These are phyloP conservation scores for Pasiphila rectangulata DNA, from an alignment of 2,888 invertebrate species.

Conservation along the genomic window DNA sequence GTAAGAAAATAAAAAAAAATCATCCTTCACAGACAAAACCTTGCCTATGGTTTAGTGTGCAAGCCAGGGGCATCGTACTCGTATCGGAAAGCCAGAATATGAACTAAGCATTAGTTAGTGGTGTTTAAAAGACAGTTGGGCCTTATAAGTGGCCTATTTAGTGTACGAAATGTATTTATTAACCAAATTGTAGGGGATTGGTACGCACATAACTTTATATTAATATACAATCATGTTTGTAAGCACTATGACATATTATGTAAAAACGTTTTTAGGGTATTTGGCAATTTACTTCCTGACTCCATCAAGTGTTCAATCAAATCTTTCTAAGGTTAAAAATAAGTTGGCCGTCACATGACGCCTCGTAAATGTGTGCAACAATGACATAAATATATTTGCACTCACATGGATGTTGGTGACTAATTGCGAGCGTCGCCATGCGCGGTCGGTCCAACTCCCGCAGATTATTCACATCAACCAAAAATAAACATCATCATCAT, in stretches of 20 bases:
- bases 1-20: too few species aligned
- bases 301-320: background rate
- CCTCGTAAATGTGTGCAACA: too few species aligned
- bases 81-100: background rate
- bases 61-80: too few species aligned
- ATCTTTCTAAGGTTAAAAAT: background rate
- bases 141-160: slow-evolving; percentile 28
- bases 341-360: too few species aligned
- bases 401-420: too few species aligned
- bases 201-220: slow-evolving; percentile 35
- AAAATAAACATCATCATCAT: too few species aligned
- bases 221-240: slow-evolving; percentile 30
- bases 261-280: slow-evolving; percentile 11
- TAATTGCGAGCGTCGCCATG: too few species aligned
- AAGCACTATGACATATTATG: slow-evolving; percentile 21
- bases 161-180: slow-evolving; percentile 30
- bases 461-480: too few species aligned
- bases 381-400: too few species aligned
- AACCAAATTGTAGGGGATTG: slow-evolving; percentile 32
- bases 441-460: too few species aligned
- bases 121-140: slow-evolving; percentile 28
- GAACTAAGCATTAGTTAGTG: slow-evolving; percentile 19
- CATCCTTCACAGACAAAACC: too few species aligned
- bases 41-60: too few species aligned
- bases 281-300: slow-evolving; percentile 5